Conservation (phyloP, 2,113 vertebrate genomes). For the Sarotherodon lohbergeri region DNA sequence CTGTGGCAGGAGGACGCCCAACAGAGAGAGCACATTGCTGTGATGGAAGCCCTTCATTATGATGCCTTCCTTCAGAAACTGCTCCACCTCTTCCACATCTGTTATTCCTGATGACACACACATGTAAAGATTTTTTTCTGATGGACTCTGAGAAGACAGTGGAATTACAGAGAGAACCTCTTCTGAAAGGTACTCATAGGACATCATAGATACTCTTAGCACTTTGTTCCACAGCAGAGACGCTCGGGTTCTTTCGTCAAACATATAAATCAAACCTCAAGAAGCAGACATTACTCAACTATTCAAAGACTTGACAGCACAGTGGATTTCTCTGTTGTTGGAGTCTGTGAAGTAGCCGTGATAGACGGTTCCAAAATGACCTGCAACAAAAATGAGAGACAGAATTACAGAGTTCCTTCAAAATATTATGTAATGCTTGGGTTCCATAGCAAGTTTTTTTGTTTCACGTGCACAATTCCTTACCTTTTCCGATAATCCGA, state of each 20-base stretch:
- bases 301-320: constrained; percentile 91
- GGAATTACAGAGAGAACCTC: not conserved
- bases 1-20: constrained; percentile 85
- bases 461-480: not conserved
- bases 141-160: not conserved
- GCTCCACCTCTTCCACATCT: constrained; percentile 91
- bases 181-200: not conserved
- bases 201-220: not conserved
- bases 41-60: constrained; percentile 95
- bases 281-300: constrained; percentile 74
- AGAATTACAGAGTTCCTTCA: not conserved
- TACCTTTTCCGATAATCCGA: constrained; percentile 91
- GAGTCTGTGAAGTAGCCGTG: constrained; percentile 85
- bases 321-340: constrained; percentile 79
- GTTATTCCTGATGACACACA: constrained; percentile 80
- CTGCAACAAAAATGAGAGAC: constrained; percentile 54
- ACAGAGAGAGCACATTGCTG: constrained; percentile 85
- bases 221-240: not conserved
- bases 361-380: constrained; percentile 94
- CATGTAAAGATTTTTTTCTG: not conserved
- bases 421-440: not conserved
- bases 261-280: not conserved
- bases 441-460: not conserved
- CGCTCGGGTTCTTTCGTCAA: not conserved
- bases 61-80: constrained; percentile 92